phyloP scores from a whole-genome alignment of 2,797 vertebrate genomes.

The Eulemur mongoz region DNA sequence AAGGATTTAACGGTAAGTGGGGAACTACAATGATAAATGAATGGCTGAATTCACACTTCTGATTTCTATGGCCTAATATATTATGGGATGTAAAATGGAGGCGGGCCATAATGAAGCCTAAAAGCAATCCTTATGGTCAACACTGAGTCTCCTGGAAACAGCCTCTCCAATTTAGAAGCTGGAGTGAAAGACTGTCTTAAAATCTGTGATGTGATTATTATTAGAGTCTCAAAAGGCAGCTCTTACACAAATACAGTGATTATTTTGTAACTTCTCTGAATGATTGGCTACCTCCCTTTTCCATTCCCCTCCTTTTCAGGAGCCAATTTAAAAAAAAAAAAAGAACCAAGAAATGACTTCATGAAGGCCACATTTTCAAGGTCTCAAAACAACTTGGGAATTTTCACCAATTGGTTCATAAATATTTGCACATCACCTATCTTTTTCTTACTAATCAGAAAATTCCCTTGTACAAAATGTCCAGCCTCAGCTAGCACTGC shows the following conservation, averaged over 20 bases:
- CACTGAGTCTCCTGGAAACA: slow-evolving; percentile 60
- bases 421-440: slow-evolving; percentile 25
- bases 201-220: slow-evolving; percentile 60
- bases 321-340: neutral
- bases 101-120: slow-evolving; percentile 49
- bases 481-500: neutral
- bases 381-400: slow-evolving; percentile 31
- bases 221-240: slow-evolving; percentile 47
- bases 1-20: slow-evolving; percentile 64
- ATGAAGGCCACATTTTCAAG: slow-evolving; percentile 13
- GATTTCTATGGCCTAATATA: slow-evolving; percentile 60
- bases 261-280: slow-evolving; percentile 59
- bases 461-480: neutral
- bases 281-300: neutral
- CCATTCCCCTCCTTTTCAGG: slow-evolving; percentile 21
- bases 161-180: slow-evolving; percentile 70
- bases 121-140: slow-evolving; percentile 59
- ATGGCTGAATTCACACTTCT: slow-evolving; percentile 69
- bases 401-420: slow-evolving; percentile 21
- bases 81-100: slow-evolving; percentile 38
- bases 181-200: slow-evolving; percentile 67
- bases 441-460: slow-evolving; percentile 41
- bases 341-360: neutral
- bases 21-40: slow-evolving; percentile 62
- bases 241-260: slow-evolving; percentile 57